phyloP scores from a whole-genome alignment of 1,140 invertebrate genomes.

The Trinorchestia longiramus region DNA sequence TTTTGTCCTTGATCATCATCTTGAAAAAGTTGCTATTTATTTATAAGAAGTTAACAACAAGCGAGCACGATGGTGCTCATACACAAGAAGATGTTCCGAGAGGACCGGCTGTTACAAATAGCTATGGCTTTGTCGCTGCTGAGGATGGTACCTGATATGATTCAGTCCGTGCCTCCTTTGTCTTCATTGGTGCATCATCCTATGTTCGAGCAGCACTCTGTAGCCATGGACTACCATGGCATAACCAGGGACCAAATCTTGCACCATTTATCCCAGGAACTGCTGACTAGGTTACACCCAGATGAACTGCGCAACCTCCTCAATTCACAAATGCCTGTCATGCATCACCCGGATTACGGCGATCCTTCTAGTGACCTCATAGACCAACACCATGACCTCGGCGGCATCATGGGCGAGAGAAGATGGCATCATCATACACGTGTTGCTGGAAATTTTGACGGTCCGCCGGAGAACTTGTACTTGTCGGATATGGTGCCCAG shows the following conservation, averaged over 20 bases:
- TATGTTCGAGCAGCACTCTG: slow-evolving; percentile 33
- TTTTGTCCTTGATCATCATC: neutral
- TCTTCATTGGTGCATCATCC: slow-evolving; percentile 64
- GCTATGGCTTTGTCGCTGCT: slow-evolving; percentile 83
- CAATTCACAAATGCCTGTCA: neutral
- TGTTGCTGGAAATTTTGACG: neutral
- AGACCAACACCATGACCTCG: slow-evolving; percentile 1
- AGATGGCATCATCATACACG: slow-evolving; percentile 19
- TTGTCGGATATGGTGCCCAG: neutral
- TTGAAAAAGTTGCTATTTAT: neutral
- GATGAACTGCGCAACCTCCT: slow-evolving; percentile 25
- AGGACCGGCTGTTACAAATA: slow-evolving; percentile 81
- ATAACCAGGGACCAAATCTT: slow-evolving; percentile 9
- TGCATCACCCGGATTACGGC: slow-evolving; percentile 13
- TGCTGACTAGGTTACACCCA: neutral
- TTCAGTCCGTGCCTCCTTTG: slow-evolving; percentile 10
- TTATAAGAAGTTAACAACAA: neutral
- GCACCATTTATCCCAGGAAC: neutral
- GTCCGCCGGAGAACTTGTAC: neutral
- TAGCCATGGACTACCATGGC: slow-evolving; percentile 5
- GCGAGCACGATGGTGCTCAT: slow-evolving; percentile 75
- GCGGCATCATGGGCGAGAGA: slow-evolving; percentile 12
- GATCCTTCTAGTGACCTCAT: neutral
- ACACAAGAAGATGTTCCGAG: slow-evolving; percentile 81
- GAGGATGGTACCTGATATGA: slow-evolving; percentile 77